Percentiles rank a stretch among this genome's conserved stretches.
Conservation (phyloP, 2,113 vertebrate genomes). For the Verasper variegatus region DNA sequence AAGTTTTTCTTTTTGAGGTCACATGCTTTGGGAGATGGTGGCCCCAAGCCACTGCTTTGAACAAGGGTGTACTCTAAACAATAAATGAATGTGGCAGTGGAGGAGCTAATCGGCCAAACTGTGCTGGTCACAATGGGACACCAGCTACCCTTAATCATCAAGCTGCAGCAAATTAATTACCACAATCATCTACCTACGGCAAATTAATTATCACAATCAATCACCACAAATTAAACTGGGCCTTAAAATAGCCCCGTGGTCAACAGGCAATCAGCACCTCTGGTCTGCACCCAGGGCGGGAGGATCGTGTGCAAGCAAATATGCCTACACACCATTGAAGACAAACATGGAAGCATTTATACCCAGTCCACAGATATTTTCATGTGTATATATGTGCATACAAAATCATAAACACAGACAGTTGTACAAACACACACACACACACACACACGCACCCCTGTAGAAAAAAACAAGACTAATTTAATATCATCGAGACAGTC, state of each 20-base stretch:
- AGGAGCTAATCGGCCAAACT: constrained; percentile 77
- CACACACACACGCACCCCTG: no score
- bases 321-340: not conserved
- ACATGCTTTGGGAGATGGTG: constrained; percentile 27
- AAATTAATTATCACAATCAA: constrained; percentile 83
- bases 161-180: constrained; percentile 81
- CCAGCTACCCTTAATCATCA: constrained; percentile 76
- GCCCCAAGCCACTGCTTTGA: constrained; percentile 49
- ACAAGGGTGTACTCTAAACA: constrained; percentile 53
- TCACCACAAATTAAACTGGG: constrained; percentile 76
- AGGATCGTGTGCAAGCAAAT: constrained; percentile 19
- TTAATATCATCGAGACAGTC: constrained; percentile 49
- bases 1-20: constrained; percentile 36
- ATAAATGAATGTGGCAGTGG: constrained; percentile 73
- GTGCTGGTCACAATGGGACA: constrained; percentile 71
- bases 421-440: no score
- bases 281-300: constrained; percentile 33
- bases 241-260: constrained; percentile 75
- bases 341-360: constrained; percentile 15
- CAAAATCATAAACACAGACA: not conserved
- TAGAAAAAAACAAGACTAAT: constrained; percentile 8
- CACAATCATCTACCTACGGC: constrained; percentile 78
- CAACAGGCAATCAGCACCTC: constrained; percentile 73
- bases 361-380: not conserved
- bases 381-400: not conserved